Evolutionary conservation across 2,888 invertebrate genomes (phyloP).

Genomic region (Melieria omissa): DNA sequence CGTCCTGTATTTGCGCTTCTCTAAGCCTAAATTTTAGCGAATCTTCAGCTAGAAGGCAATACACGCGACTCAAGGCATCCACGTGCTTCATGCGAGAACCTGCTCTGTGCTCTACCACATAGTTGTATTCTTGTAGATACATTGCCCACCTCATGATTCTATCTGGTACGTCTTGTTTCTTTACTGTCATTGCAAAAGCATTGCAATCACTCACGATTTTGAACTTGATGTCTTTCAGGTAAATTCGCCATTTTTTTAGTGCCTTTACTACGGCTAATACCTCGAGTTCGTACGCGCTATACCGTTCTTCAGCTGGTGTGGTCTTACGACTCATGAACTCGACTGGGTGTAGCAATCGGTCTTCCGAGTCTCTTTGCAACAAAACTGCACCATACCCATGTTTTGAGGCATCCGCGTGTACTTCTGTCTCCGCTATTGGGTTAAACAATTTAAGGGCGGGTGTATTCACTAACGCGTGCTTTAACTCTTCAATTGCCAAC

Average conservation of each 20-base stretch:
- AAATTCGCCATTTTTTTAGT: slow-evolving; percentile 42
- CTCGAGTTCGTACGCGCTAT: slow-evolving; percentile 45
- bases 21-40: no score
- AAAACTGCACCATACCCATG: slow-evolving; percentile 27
- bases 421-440: neutral
- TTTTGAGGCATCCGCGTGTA: slow-evolving; percentile 72
- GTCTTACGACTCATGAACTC: slow-evolving; percentile 37
- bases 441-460: slow-evolving; percentile 30
- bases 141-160: slow-evolving; percentile 22
- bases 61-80: slow-evolving; percentile 16
- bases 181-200: slow-evolving; percentile 20
- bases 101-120: slow-evolving; percentile 11
- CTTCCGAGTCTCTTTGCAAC: neutral
- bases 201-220: slow-evolving; percentile 17
- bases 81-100: slow-evolving; percentile 17
- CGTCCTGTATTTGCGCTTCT: no score
- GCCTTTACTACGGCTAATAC: slow-evolving; percentile 39
- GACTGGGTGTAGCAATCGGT: slow-evolving; percentile 10
- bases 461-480: slow-evolving; percentile 33
- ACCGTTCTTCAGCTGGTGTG: slow-evolving; percentile 37
- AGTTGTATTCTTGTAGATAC: slow-evolving; percentile 11
- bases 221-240: slow-evolving; percentile 19
- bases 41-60: neutral
- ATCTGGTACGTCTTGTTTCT: slow-evolving; percentile 21
- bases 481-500: slow-evolving; percentile 40